phyloP scores from a whole-genome alignment of 2,888 invertebrate species.

The Drosophila maculinotata region DNA sequence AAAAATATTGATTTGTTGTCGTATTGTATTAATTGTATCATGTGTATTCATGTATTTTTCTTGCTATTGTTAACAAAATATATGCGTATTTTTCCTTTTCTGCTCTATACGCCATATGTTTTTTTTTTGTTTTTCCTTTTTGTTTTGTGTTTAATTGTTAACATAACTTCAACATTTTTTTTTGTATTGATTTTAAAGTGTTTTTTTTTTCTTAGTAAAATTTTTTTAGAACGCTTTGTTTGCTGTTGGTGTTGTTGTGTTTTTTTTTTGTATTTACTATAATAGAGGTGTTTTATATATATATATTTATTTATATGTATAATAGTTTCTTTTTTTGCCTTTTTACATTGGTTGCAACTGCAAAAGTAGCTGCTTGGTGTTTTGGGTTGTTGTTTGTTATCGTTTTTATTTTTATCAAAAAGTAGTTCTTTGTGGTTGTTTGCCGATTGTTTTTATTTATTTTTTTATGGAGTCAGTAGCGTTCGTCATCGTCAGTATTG shows the following conservation, averaged over 20 bases:
- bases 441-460: slow-evolving; percentile 28
- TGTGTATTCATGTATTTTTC: no score
- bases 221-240: slow-evolving; percentile 53
- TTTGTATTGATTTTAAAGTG: slow-evolving; percentile 35
- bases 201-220: slow-evolving; percentile 53
- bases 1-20: slow-evolving; percentile 15
- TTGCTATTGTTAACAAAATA: slow-evolving; percentile 29
- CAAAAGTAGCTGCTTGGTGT: slow-evolving; percentile 21
- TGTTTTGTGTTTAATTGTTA: slow-evolving; percentile 46
- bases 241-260: slow-evolving; percentile 35
- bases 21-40: background rate
- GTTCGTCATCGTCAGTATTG: slow-evolving; percentile 77
- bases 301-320: slow-evolving; percentile 60
- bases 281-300: slow-evolving; percentile 58
- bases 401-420: slow-evolving; percentile 33
- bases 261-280: slow-evolving; percentile 40
- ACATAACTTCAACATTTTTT: slow-evolving; percentile 73
- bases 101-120: slow-evolving; percentile 52
- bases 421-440: slow-evolving; percentile 34
- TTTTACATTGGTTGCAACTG: slow-evolving; percentile 70
- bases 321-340: slow-evolving; percentile 68
- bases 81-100: slow-evolving; percentile 32
- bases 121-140: slow-evolving; percentile 40
- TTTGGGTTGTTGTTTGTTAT: slow-evolving; percentile 26
- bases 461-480: slow-evolving; percentile 78